phyloP scores from a whole-genome alignment of 2,113 vertebrate genomes.

The Coptodon bakossiorum region DNA sequence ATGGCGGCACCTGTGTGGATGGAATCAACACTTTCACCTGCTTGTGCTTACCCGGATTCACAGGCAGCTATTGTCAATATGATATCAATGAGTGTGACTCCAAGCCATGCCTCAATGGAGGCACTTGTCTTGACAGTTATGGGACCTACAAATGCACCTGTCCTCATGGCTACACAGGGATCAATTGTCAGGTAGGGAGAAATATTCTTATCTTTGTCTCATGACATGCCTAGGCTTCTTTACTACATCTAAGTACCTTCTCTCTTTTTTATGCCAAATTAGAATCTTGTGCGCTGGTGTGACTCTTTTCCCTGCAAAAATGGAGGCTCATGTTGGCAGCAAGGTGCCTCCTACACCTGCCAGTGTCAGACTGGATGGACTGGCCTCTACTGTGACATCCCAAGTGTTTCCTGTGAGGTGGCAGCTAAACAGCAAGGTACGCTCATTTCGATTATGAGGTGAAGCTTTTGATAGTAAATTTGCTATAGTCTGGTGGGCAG shows the following conservation, averaged over 20 bases:
- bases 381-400: slow-evolving; percentile 89
- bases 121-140: slow-evolving; percentile 91
- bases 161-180: slow-evolving; percentile 89
- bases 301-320: slow-evolving; percentile 94
- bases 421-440: slow-evolving; percentile 87
- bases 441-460: not conserved
- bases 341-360: slow-evolving; percentile 84
- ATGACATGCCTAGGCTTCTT: too few relatives aligned
- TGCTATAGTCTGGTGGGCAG: not conserved
- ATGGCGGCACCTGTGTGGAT: slow-evolving; percentile 89
- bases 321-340: slow-evolving; percentile 89
- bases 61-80: slow-evolving; percentile 93
- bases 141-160: slow-evolving; percentile 94
- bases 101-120: slow-evolving; percentile 88
- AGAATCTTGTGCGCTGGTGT: slow-evolving; percentile 95
- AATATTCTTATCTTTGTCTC: not conserved
- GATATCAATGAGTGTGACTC: slow-evolving; percentile 95
- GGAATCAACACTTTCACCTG: slow-evolving; percentile 95
- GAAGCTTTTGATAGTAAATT: not conserved
- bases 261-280: not conserved
- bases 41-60: slow-evolving; percentile 85
- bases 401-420: slow-evolving; percentile 93
- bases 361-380: slow-evolving; percentile 94
- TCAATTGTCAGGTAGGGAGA: slow-evolving; percentile 87
- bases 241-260: not conserved